These are phyloP conservation scores for Papilio gigon DNA, from an alignment of 2,888 invertebrate genomes.

Conservation along the genomic window DNA sequence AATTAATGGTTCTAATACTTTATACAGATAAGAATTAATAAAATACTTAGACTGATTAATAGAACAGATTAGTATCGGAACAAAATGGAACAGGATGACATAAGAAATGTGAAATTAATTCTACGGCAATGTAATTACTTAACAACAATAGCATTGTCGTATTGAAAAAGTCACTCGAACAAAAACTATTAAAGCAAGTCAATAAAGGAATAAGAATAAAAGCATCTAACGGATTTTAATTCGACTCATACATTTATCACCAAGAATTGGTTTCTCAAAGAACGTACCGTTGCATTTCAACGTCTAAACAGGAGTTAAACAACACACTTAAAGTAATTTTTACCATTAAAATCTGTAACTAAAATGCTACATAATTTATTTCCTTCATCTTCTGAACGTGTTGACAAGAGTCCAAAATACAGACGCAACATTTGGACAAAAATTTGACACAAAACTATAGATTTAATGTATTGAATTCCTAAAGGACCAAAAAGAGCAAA, in stretches of 20 bases:
- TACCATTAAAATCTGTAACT: neutral
- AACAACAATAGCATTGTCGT: neutral
- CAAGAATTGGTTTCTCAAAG: neutral
- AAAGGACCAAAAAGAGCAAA: neutral
- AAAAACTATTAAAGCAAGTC: neutral
- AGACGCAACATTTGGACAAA: neutral
- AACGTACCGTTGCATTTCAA: neutral
- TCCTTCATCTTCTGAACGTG: neutral
- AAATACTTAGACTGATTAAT: slow-evolving; percentile 22
- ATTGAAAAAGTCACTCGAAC: neutral
- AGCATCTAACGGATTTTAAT: neutral
- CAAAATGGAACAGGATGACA: neutral
- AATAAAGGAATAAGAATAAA: neutral
- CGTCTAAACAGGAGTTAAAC: too few relatives aligned
- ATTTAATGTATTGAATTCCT: neutral
- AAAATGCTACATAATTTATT: neutral
- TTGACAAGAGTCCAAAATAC: neutral
- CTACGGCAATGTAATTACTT: neutral
- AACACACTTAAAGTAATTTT: neutral
- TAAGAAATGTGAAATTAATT: slow-evolving; percentile 14
- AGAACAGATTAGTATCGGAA: neutral
- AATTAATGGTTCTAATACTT: slow-evolving; percentile 27
- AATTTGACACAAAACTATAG: neutral
- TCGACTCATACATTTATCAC: neutral
- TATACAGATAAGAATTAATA: slow-evolving; percentile 22